These are phyloP conservation scores for Sylvilagus floridanus DNA, from an alignment of 2,797 vertebrate species.

Conservation along the genomic window DNA sequence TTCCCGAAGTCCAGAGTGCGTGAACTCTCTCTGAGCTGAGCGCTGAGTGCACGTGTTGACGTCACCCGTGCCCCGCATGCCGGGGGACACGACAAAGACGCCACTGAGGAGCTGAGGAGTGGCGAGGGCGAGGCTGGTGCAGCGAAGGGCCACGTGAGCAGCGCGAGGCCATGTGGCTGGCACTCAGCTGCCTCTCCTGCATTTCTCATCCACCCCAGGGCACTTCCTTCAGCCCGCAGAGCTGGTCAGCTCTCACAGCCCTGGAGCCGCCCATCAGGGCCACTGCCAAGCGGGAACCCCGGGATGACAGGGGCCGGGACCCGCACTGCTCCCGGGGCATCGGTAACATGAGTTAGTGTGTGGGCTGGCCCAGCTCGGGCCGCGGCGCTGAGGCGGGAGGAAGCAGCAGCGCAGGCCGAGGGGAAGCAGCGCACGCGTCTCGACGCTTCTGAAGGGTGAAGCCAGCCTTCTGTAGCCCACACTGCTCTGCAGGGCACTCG, in stretches of 20 bases:
- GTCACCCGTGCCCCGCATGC: not conserved
- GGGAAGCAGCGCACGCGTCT: no score
- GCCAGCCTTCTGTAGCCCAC: not conserved
- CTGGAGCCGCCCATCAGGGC: no score
- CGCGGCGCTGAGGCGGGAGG: not conserved
- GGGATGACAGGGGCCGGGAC: not conserved
- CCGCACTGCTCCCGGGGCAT: not conserved
- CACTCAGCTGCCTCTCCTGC: rapidly evolving
- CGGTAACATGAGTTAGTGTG: rapidly evolving
- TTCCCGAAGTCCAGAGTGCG: not conserved
- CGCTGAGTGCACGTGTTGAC: not conserved
- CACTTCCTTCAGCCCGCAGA: not conserved
- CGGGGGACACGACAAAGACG: not conserved
- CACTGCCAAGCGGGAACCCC: not conserved
- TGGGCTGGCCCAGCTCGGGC: rapidly evolving
- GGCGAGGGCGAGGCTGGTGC: not conserved
- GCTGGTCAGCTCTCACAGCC: not conserved
- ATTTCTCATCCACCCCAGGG: not conserved
- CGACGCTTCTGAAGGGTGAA: not conserved
- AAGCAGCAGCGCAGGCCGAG: not conserved
- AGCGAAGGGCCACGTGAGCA: rapidly evolving
- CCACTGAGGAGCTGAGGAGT: rapidly evolving
- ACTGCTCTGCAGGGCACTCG: no score
- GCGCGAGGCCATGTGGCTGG: rapidly evolving
- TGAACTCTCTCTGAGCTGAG: not conserved